Base-by-base conservation (phyloP, 1,140 invertebrate species). In the Trichogramma pretiosum region DNA sequence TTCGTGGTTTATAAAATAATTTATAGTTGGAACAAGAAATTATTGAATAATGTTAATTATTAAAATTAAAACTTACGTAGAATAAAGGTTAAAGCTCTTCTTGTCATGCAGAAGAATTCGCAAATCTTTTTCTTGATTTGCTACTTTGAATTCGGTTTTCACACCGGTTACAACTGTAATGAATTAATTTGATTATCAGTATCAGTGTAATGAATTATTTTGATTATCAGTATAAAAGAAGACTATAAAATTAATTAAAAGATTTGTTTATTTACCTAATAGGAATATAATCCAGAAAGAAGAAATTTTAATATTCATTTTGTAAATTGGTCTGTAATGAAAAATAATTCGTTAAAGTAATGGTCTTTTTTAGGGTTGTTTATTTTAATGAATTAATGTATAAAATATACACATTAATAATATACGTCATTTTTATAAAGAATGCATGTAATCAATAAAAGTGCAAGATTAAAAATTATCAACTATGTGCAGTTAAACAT, bases 41-140 rank as follows among this genome's bases (percentile, higher is more conserved):
- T 7, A 30, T 9, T 7, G 26, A 8, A n/a, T n/a, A n/a, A n/a
- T n/a, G n/a, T n/a, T n/a, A n/a, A n/a, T n/a, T n/a, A n/a, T 21
- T 22, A 39, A 5, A 39, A 3, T 19, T 10, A 22, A 39, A 22
- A 3, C 13, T 39, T 39, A 39, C 2, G n/a, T n/a, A 30, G 13
- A 8, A 13, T 30, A 7, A 8, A 30, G 7, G 13, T 30, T 30
- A 30, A 30, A 13, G n/a, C n/a, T n/a, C n/a, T n/a, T n/a, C n/a
- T 56, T 56, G 26, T 51, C 32, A 45, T 67, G 56, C 28, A 71
- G 19, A 10, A 61, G 45, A 38, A 76, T 52, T 55, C 53, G 71
- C 39, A 75, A 36, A 57, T 76, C 70, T 49, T 74, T 57, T n/a
- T 32, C 45, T n/a, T n/a, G n/a, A n/a, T n/a, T n/a, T 19, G 65